Evolutionary conservation across 64 coral and sea anemone genomes (phyloP), one percentile per base, ranked within the genome.

Genomic region (Trachythela sp.): DNA sequence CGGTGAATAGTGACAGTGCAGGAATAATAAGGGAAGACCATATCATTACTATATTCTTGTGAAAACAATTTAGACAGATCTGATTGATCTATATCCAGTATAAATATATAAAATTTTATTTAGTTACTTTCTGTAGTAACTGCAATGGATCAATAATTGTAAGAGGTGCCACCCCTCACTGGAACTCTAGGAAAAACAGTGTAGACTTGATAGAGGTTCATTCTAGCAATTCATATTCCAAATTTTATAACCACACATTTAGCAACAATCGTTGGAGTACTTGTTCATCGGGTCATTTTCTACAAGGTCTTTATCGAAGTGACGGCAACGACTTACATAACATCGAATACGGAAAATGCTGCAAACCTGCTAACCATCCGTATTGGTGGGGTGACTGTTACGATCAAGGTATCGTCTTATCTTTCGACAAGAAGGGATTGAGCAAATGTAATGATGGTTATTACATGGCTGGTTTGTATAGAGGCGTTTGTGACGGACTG

Each of bases 261-360:
- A 91, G 89, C 83, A 86, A 71, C 37, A 18, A 91, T 39, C 49
- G 31, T 1, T 91, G 89, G 89, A 54, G 48, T 37, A n/a, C 84
- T 68, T 91, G 89, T 85, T 48, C 89, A 22, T n/a, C 10, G 29
- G 89, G 89, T 13, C 40, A 85, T 36, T 91, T 85, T 58, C 31
- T 91, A 13, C 89, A 91, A 49, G 89, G 83, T 29, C 26, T 85
- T 41, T 85, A 85, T n/a, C 45, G 83, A 24, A 68, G 15, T 59
- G 68, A 6, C 40, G 54, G 31, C 17, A 38, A 40, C 13, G 29
- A 39, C 9, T 49, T 91, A 48, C 89, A 86, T 14, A 27, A 85
- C 41, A 91, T 91, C 17, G 89, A 91, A 58, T 77, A 91, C 36
- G 89, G 77, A 35, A 77, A 40, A 14, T 91, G 89, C 59, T 85